phyloP scores from a whole-genome alignment of 2,113 vertebrate species.

The Melanerpes formicivorus region DNA sequence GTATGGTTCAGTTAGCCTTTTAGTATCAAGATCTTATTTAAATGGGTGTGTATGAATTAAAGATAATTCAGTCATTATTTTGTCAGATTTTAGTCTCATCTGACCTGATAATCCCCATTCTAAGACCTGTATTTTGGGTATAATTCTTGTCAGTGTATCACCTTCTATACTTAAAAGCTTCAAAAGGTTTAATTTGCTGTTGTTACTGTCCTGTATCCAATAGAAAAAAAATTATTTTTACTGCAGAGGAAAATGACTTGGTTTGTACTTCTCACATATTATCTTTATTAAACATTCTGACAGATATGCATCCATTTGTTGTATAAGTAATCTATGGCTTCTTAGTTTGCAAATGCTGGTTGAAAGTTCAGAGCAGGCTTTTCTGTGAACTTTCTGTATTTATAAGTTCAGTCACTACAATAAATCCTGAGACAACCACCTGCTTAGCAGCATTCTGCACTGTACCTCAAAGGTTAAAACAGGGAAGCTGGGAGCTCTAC shows the following conservation, averaged over 20 bases:
- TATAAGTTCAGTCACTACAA: neutral
- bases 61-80: neutral
- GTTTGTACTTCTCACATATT: constrained; percentile 25
- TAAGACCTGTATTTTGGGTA: neutral
- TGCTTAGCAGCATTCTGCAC: constrained; percentile 17
- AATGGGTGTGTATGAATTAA: neutral
- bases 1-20: neutral
- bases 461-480: neutral
- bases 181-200: neutral
- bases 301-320: constrained; percentile 21
- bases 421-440: constrained; percentile 30
- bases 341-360: constrained; percentile 20
- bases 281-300: constrained; percentile 49
- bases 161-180: neutral
- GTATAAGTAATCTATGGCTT: constrained; percentile 41
- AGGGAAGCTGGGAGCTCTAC: neutral
- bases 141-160: neutral
- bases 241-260: constrained; percentile 41
- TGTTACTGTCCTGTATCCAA: neutral
- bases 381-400: constrained; percentile 53
- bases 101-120: neutral
- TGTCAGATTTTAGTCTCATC: neutral
- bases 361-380: constrained; percentile 38
- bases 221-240: neutral
- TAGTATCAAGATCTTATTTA: neutral